Conservation (phyloP, 2,888 invertebrate species). For the Ophion obscuratus region DNA sequence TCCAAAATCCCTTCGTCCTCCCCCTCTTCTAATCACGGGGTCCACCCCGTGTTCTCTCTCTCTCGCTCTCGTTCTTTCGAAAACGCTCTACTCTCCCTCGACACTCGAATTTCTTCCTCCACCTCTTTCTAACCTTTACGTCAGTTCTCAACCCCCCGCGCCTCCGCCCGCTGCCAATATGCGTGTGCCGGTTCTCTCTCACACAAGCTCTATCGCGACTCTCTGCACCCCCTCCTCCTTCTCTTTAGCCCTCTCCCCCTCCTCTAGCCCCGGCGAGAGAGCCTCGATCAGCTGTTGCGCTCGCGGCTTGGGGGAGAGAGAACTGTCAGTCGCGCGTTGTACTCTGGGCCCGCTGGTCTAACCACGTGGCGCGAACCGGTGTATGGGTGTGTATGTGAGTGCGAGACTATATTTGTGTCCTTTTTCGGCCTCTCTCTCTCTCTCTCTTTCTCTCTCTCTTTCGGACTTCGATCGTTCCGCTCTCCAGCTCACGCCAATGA, state of each 20-base stretch:
- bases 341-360: slow-evolving; percentile 68
- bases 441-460: background rate
- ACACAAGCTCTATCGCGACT: background rate
- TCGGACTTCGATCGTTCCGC: background rate
- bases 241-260: slow-evolving; percentile 61
- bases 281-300: slow-evolving; percentile 78
- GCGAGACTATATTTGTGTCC: background rate
- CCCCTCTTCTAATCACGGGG: slow-evolving; percentile 56
- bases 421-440: slow-evolving; percentile 16
- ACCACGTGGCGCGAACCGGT: slow-evolving; percentile 64
- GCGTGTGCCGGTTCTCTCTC: no score
- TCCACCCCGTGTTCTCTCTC: slow-evolving; percentile 64
- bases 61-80: slow-evolving; percentile 44
- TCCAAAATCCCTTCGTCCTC: slow-evolving; percentile 67
- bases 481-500: slow-evolving; percentile 16
- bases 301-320: slow-evolving; percentile 56
- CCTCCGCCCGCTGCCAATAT: background rate
- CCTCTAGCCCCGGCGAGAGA: slow-evolving; percentile 64
- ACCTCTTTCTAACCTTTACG: slow-evolving; percentile 49
- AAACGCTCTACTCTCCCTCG: slow-evolving; percentile 35
- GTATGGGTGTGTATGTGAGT: no score
- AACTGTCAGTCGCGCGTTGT: slow-evolving; percentile 80
- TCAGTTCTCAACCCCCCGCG: slow-evolving; percentile 27
- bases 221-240: background rate
- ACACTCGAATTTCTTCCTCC: slow-evolving; percentile 54